Percentiles rank a stretch among this genome's conserved stretches.
These are phyloP conservation scores for Enteromius argenteus DNA, from an alignment of 2,797 vertebrate genomes.

Conservation along the genomic window DNA sequence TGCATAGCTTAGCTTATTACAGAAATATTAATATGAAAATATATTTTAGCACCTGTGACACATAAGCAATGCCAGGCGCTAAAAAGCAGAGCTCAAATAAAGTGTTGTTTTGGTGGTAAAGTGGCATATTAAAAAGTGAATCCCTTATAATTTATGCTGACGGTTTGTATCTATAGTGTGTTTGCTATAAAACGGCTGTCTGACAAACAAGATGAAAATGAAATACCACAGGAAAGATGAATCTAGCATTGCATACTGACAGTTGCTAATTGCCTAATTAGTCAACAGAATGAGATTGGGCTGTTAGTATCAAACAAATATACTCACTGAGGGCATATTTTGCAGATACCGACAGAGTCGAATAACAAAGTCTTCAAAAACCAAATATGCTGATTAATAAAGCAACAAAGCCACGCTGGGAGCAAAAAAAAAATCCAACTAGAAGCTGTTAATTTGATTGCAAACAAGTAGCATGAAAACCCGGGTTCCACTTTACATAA, in stretches of 20 bases:
- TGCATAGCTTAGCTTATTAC: not conserved
- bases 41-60: constrained; percentile 4
- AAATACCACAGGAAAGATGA: constrained; percentile 18
- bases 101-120: not conserved
- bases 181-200: constrained; percentile 18
- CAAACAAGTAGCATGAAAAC: not conserved
- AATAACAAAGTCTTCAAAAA: constrained; percentile 49
- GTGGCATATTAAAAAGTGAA: not conserved
- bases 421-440: not conserved
- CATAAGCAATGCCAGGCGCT: not conserved
- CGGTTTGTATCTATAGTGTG: not conserved
- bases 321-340: constrained; percentile 27
- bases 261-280: constrained; percentile 61
- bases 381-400: constrained; percentile 46
- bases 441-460: not conserved
- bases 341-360: constrained; percentile 10
- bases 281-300: constrained; percentile 54
- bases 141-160: not conserved
- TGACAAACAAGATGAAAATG: constrained; percentile 27
- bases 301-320: constrained; percentile 45
- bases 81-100: not conserved
- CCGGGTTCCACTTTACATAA: not conserved
- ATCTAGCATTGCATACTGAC: constrained; percentile 16
- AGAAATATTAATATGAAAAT: not conserved
- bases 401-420: constrained; percentile 31